phyloP scores from a whole-genome alignment of 2,797 vertebrate genomes.

The Melopsittacus undulatus region DNA sequence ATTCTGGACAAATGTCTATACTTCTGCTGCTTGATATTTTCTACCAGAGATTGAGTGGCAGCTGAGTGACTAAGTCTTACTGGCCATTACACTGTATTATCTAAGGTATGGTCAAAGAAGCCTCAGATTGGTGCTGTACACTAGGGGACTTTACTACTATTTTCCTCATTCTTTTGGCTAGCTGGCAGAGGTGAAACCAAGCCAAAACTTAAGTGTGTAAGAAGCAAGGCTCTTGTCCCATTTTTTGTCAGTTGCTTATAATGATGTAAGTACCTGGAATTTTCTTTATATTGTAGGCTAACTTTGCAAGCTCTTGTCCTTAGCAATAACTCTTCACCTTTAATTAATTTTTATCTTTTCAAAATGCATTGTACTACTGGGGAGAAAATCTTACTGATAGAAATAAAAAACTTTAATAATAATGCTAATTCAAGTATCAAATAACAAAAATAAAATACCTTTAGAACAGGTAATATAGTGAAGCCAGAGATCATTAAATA shows the following conservation, averaged over 20 bases:
- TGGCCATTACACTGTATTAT: neutral
- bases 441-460: constrained; percentile 49
- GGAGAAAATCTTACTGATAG: constrained; percentile 19
- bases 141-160: neutral
- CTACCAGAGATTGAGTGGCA: neutral
- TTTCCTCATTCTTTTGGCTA: neutral
- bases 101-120: neutral
- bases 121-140: neutral
- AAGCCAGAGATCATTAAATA: constrained; percentile 14
- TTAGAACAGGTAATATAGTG: constrained; percentile 14
- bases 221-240: neutral
- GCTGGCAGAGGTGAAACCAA: neutral
- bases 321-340: constrained; percentile 50
- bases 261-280: neutral
- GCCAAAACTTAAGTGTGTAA: neutral
- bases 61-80: neutral
- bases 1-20: neutral
- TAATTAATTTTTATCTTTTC: constrained; percentile 47
- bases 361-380: constrained; percentile 4
- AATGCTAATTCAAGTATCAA: constrained; percentile 42
- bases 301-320: constrained; percentile 8
- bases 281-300: constrained; percentile 6
- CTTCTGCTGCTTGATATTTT: neutral
- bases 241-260: constrained; percentile 20
- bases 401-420: constrained; percentile 43